Evolutionary conservation across 2,888 invertebrate genomes (phyloP).

Genomic region (Leptothorax acervorum): DNA sequence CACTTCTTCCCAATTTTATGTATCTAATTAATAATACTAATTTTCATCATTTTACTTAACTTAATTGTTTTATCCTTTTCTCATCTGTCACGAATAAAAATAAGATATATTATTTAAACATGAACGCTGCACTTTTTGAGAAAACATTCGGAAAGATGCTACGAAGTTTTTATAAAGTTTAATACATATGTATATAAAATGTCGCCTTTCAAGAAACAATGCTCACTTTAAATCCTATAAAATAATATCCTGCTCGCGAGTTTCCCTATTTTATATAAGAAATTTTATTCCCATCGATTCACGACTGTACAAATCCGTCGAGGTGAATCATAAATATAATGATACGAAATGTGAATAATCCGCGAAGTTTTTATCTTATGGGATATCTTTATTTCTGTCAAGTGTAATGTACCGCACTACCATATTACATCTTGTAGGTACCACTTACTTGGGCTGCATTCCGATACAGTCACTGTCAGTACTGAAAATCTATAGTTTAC

Average conservation of each 20-base stretch:
- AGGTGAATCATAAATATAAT: constrained; percentile 60
- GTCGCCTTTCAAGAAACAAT: neutral
- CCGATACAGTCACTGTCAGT: too few species aligned
- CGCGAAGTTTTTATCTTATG: constrained; percentile 34
- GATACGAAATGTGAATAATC: constrained; percentile 61
- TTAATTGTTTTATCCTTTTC: neutral
- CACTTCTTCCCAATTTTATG: neutral
- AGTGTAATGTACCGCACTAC: neutral
- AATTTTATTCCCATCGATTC: constrained; percentile 51
- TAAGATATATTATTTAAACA: neutral
- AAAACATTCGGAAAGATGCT: neutral
- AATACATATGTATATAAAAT: too few species aligned
- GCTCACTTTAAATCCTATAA: neutral
- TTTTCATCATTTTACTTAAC: neutral
- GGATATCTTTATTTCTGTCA: neutral
- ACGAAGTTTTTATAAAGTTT: neutral
- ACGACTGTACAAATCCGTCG: constrained; percentile 36
- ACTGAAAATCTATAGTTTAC: too few species aligned
- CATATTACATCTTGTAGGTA: neutral
- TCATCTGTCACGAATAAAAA: neutral
- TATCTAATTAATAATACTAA: neutral
- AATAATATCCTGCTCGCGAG: constrained; percentile 37
- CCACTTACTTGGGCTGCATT: neutral
- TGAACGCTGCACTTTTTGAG: neutral
- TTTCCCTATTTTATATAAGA: constrained; percentile 58